Percentiles rank a stretch among this genome's conserved stretches.
phyloP scores from a whole-genome alignment of 2,113 vertebrate species.

The Galbula dea region DNA sequence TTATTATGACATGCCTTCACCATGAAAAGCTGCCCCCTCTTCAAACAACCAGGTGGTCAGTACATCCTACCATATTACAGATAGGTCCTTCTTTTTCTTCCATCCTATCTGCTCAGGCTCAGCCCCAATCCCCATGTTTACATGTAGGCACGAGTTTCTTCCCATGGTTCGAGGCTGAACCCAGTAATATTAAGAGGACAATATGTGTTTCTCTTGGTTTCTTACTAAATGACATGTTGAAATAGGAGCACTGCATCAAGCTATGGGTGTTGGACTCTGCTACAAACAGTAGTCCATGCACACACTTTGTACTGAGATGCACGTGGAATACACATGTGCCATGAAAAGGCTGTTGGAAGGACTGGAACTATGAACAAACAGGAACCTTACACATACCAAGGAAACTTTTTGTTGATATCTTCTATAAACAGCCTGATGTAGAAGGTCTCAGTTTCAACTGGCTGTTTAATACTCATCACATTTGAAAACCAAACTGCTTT shows the following conservation, averaged over 20 bases:
- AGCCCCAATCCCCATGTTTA: not conserved
- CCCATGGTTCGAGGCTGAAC: not conserved
- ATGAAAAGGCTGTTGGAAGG: not conserved
- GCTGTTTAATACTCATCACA: not conserved
- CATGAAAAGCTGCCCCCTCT: not conserved
- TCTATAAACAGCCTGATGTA: not conserved
- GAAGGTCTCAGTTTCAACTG: not conserved
- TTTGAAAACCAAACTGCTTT: not conserved
- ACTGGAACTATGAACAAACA: not conserved
- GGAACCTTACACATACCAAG: not conserved
- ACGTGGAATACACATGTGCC: not conserved
- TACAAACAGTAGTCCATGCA: not conserved
- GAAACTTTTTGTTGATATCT: not conserved
- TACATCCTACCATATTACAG: not conserved
- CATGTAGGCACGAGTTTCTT: not conserved
- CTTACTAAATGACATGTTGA: not conserved
- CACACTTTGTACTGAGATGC: not conserved
- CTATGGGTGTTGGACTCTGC: not conserved
- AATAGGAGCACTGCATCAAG: not conserved
- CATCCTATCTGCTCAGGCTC: not conserved
- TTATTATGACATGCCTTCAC: not conserved
- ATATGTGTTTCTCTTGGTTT: not conserved
- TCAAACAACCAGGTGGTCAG: not conserved
- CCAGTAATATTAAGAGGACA: not conserved
- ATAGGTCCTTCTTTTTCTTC: not conserved